Evolutionary conservation across 2,888 invertebrate species (phyloP), one percentile per base, ranked within the genome.

Genomic region (Mimas tiliae): DNA sequence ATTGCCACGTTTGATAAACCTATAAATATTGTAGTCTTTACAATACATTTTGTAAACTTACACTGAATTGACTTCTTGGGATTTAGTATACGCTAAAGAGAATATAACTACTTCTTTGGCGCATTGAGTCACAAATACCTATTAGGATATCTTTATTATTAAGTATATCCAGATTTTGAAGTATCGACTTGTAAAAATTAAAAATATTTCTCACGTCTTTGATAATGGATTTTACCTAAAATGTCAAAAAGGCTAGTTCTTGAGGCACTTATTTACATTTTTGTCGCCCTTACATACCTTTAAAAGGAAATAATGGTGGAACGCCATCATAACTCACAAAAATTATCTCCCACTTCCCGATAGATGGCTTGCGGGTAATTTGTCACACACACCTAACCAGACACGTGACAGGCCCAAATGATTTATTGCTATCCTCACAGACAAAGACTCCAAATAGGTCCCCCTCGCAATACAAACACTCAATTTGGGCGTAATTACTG

Each of bases 371-470:
- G 70, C 78, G 80, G 84, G 89, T 85, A 89, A 92, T 93, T 92
- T 93, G 91, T 92, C 91, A 92, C 88, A 83, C 85, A 83, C 82
- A 78, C 82, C 82, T 83, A 79, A 82, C 84, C 83, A 83, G 81
- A 81, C 85, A 82, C 81, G 75, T 88, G 90, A 91, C 90, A 86
- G 85, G 69, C 72, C 78, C 81, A 79, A 87, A 89, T 93, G 93
- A 93, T 93, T 92, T 88, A 93, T 93, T 81, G 74, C 83, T 80
- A 72, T 75, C 79, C 80, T 79, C 79, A 77, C 86, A 86, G 83
- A 88, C 88, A 89, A 89, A 89, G 87, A 86, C 86, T 86, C 82
- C 87, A 89, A 91, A 91, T 90, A 90, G 83, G 83, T 78, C 86
- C 77, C 88, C 88, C 84, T 85, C 81, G 80, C 75, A 84, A 84